A percentile compares a stretch with the other conserved stretches of the same genome.
Evolutionary conservation across 2,797 vertebrate genomes (phyloP).

Genomic region (Phataginus tetradactyla): DNA sequence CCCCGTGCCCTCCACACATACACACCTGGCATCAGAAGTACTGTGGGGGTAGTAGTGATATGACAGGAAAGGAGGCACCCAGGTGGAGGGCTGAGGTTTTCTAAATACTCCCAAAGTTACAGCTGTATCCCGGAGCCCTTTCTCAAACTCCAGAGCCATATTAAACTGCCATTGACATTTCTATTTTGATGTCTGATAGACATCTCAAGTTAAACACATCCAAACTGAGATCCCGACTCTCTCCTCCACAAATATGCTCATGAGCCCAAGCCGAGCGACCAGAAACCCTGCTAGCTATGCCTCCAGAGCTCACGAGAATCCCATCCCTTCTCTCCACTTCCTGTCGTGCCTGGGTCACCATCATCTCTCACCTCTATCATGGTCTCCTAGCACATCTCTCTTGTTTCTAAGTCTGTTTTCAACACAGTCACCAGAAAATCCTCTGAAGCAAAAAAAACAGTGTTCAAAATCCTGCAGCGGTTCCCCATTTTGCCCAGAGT

Average conservation of each 20-base stretch:
- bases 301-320: neutral
- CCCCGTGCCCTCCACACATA: too few relatives aligned
- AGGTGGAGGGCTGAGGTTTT: neutral
- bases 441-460: neutral
- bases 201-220: neutral
- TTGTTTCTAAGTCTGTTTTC: neutral
- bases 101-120: neutral
- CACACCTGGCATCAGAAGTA: neutral
- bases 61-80: neutral
- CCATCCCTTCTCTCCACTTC: neutral
- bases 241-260: neutral
- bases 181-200: neutral
- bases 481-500: neutral
- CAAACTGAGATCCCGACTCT: neutral
- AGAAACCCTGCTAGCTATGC: neutral
- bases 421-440: neutral
- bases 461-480: neutral
- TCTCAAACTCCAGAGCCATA: neutral
- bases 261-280: neutral
- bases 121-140: neutral
- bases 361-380: neutral
- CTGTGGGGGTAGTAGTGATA: neutral
- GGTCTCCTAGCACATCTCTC: neutral
- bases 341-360: neutral
- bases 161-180: neutral